Conservation (phyloP, 2,797 vertebrate species). For the Mycteria americana region DNA sequence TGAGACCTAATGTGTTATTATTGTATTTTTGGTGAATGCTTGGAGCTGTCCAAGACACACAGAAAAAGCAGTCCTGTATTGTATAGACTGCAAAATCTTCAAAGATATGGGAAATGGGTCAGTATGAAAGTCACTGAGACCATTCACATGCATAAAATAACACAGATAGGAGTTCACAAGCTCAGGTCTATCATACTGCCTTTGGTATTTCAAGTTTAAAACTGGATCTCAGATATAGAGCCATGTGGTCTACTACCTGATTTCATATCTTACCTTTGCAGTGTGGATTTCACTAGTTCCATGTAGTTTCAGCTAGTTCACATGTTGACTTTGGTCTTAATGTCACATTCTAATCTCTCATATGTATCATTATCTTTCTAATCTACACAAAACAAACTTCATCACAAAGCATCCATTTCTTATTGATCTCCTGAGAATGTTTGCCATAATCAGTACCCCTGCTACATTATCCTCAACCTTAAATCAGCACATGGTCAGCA, state of each 20-base stretch:
- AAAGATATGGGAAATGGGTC: accelerated
- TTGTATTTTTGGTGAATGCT: not conserved
- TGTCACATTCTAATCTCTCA: not conserved
- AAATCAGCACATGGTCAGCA: constrained; percentile 8
- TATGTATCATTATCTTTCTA: not conserved
- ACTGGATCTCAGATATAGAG: not conserved
- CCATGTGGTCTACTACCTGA: not conserved
- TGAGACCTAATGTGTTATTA: not conserved
- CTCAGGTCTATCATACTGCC: not conserved
- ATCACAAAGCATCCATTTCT: not conserved
- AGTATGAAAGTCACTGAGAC: not conserved
- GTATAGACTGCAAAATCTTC: not conserved
- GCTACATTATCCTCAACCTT: not conserved
- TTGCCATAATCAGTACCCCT: not conserved
- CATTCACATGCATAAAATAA: not conserved
- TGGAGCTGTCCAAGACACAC: not conserved
- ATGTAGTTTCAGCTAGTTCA: not conserved
- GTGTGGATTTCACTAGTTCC: not conserved
- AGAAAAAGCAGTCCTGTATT: not conserved
- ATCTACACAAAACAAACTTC: not conserved
- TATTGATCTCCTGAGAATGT: not conserved
- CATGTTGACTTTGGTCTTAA: not conserved
- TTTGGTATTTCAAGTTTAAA: not conserved
- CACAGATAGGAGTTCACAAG: not conserved
- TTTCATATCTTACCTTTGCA: not conserved